A percentile compares a stretch with the other conserved stretches of the same genome.
Evolutionary conservation across 2,888 invertebrate genomes (phyloP).

Genomic region (Cyaniris semiargus): DNA sequence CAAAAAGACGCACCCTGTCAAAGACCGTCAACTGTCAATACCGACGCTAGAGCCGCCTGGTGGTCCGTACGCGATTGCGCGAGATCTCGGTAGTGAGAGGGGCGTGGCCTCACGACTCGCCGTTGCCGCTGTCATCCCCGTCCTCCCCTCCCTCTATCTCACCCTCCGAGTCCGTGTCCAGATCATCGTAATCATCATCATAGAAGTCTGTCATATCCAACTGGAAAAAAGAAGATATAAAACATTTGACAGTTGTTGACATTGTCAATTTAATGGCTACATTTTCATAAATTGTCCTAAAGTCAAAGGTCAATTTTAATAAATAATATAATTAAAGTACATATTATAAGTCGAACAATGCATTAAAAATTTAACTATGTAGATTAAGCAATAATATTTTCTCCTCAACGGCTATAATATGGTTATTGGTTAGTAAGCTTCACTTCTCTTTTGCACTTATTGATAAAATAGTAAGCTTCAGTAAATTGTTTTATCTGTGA

Average conservation of each 20-base stretch:
- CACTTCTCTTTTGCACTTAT: background rate
- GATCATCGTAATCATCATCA: conserved; percentile 96
- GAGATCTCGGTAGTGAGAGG: conserved; percentile 42
- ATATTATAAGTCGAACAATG: too few species aligned
- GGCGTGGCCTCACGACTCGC: conserved; percentile 88
- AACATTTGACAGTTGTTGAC: background rate
- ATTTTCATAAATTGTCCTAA: too few species aligned
- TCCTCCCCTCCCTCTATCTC: conserved; percentile 86
- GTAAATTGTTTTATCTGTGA: conserved; percentile 8
- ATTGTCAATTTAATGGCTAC: too few species aligned
- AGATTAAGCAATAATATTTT: background rate
- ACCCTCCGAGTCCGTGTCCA: conserved; percentile 84
- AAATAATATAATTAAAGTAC: too few species aligned
- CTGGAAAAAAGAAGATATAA: conserved; percentile 52
- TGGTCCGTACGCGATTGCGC: conserved; percentile 45
- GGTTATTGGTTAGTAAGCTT: background rate
- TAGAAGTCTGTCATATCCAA: conserved; percentile 97
- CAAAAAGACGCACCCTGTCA: background rate
- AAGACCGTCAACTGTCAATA: conserved; percentile 7
- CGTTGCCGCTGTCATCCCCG: conserved; percentile 94
- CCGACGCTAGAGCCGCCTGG: conserved; percentile 41
- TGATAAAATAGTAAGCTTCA: background rate
- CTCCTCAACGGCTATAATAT: background rate
- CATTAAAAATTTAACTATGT: too few species aligned
- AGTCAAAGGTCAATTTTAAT: too few species aligned